Evolutionary conservation across 1,140 invertebrate species (phyloP), one percentile per base, ranked within the genome.

Genomic region (Caenorhabditis briggsae): DNA sequence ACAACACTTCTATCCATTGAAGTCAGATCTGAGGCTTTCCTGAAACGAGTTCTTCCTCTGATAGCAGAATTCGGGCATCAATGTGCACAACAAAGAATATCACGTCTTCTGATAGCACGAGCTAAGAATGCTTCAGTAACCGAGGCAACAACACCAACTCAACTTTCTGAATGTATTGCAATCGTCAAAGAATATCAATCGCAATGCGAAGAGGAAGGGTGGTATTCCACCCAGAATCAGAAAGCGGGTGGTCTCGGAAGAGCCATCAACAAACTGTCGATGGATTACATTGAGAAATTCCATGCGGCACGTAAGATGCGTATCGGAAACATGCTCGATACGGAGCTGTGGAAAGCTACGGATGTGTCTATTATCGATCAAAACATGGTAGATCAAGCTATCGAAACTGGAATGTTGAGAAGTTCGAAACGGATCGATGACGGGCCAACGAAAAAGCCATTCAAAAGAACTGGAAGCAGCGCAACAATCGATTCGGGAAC

Each of bases 291-390:
- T 59, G 95, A 96, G 89, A 95, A 95, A 90, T 97, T 98, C 93
- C 97, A 98, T 92, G 94, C 95, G 70, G 96, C 97, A 90, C 93
- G 96, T 61, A 96, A 96, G 92, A 95, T 94, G 33, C 97, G 97
- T 93, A 93, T 98, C 33, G 95, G 95, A 46, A 86, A 89, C 64
- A 94, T 97, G 55, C 93, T 99, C 55, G 97, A 98, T 90, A 95
- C 95, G 89, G 97, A 99, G 93, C 94, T 95, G 82, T 99, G 97
- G 97, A 96, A 96, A 92, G 95, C 95, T 90, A 96, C 96, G n/a
- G 96, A 97, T 89, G 96, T 98, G 61, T 95, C 96, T 0, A 92
- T 94, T 86, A 96, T 97, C 92, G 95, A 97, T 92, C 96, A 98
- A 93, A 94, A 93, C 23, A 93, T 97, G 70, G 95, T 97, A n/a